Evolutionary conservation across 2,797 vertebrate species (phyloP).

Genomic region (Crocodylus rhombifer): DNA sequence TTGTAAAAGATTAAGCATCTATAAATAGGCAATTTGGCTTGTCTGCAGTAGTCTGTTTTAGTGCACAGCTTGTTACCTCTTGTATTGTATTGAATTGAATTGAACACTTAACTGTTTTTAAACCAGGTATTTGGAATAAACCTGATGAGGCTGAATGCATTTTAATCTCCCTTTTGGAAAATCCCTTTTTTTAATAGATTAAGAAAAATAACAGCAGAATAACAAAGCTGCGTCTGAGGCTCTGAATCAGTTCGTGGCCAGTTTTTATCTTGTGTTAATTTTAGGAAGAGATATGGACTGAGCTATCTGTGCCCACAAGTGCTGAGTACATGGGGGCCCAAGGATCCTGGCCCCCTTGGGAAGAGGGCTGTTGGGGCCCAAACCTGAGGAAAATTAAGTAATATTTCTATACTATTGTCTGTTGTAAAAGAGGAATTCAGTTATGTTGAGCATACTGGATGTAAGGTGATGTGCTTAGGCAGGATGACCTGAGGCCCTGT

Average conservation of each 20-base stretch:
- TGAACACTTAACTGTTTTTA: slow-evolving; percentile 35
- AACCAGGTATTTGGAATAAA: slow-evolving; percentile 51
- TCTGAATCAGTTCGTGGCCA: neutral
- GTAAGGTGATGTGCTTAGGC: no score
- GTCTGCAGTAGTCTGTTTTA: neutral
- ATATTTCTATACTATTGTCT: no score
- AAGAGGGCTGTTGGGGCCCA: no score
- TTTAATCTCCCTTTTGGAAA: slow-evolving; percentile 55
- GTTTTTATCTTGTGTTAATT: neutral
- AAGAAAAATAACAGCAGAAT: slow-evolving; percentile 39
- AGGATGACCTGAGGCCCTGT: no score
- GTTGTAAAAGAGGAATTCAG: no score
- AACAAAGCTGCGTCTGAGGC: neutral
- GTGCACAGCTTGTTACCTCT: neutral
- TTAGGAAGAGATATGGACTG: neutral
- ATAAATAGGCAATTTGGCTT: neutral
- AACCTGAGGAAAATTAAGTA: no score
- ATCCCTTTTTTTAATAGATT: slow-evolving; percentile 59
- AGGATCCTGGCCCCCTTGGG: no score
- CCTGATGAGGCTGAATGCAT: slow-evolving; percentile 21
- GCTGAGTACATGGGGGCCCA: neutral
- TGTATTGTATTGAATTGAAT: neutral
- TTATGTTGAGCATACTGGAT: no score
- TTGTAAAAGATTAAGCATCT: neutral
- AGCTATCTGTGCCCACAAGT: neutral